Evolutionary conservation across 2,797 vertebrate species (phyloP).

Genomic region (Acanthopagrus latus): DNA sequence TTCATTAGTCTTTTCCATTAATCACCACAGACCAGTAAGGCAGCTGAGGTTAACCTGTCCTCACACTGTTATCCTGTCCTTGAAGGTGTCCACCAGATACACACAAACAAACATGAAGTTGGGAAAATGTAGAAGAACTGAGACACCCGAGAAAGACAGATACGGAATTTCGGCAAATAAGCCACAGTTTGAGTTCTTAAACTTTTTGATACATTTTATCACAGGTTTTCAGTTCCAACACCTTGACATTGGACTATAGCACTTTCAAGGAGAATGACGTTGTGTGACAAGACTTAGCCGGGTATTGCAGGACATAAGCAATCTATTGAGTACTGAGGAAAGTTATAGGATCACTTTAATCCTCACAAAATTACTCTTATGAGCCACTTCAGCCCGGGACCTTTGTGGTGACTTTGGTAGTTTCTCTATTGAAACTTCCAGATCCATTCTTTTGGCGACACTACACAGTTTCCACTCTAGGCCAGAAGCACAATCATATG

Average conservation of each 20-base stretch:
- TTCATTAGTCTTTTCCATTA: slow-evolving; percentile 65
- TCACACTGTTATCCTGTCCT: slow-evolving; percentile 36
- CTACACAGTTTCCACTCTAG: background rate
- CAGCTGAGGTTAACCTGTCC: slow-evolving; percentile 43
- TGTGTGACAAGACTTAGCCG: background rate
- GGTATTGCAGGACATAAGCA: slow-evolving; percentile 2
- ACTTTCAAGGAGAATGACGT: background rate
- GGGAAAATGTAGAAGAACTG: background rate
- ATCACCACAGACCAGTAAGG: slow-evolving; percentile 55
- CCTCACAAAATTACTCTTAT: background rate
- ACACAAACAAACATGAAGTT: slow-evolving; percentile 23
- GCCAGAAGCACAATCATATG: background rate
- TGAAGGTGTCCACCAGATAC: slow-evolving; percentile 22
- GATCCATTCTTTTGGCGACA: background rate
- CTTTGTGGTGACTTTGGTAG: background rate
- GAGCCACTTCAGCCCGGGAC: background rate
- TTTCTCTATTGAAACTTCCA: slow-evolving; percentile 2
- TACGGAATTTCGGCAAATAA: background rate
- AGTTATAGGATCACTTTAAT: slow-evolving; percentile 4
- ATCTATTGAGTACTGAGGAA: background rate
- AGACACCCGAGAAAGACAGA: slow-evolving; percentile 7
- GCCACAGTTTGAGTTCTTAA: background rate
- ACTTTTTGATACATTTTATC: slow-evolving; percentile 10
- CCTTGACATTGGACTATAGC: slow-evolving; percentile 8
- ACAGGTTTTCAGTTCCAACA: background rate